phyloP scores from a whole-genome alignment of 2,888 invertebrate species.

The Melanostoma mellinum region DNA sequence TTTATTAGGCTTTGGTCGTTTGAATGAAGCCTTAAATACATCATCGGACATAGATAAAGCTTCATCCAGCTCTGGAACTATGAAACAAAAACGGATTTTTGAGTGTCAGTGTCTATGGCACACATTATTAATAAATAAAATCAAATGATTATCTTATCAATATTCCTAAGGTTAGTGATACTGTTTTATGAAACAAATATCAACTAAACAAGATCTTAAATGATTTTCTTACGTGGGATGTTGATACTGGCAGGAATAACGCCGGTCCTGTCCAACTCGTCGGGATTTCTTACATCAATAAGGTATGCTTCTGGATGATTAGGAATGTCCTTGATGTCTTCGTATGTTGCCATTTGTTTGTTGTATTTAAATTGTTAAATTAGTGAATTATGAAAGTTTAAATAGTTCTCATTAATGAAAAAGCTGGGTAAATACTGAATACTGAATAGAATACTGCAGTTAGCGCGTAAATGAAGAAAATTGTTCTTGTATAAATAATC shows the following conservation, averaged over 20 bases:
- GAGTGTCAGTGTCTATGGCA: no score
- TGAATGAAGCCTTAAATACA: slow-evolving; percentile 80
- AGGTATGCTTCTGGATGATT: slow-evolving; percentile 83
- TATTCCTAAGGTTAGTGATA: no score
- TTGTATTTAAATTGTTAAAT: no score
- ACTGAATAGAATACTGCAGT: no score
- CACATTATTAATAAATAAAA: no score
- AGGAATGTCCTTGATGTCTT: slow-evolving; percentile 83
- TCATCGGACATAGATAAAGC: slow-evolving; percentile 77
- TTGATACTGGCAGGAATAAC: slow-evolving; percentile 89
- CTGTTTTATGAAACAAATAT: no score
- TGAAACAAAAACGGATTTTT: not conserved
- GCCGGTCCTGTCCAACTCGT: slow-evolving; percentile 88
- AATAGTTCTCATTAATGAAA: no score
- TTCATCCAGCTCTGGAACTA: slow-evolving; percentile 78
- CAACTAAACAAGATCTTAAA: no score
- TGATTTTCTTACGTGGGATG: slow-evolving; percentile 86
- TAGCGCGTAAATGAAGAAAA: no score
- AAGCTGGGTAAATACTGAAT: no score
- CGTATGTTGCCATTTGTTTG: slow-evolving; percentile 80
- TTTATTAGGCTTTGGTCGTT: slow-evolving; percentile 84
- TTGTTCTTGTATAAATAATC: not conserved
- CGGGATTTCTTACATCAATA: slow-evolving; percentile 90
- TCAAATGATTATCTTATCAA: no score
- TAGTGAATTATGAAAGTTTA: no score